A percentile compares a stretch with the other conserved stretches of the same genome.
phyloP scores from a whole-genome alignment of 2,888 invertebrate genomes.

The Drosophila incognita region DNA sequence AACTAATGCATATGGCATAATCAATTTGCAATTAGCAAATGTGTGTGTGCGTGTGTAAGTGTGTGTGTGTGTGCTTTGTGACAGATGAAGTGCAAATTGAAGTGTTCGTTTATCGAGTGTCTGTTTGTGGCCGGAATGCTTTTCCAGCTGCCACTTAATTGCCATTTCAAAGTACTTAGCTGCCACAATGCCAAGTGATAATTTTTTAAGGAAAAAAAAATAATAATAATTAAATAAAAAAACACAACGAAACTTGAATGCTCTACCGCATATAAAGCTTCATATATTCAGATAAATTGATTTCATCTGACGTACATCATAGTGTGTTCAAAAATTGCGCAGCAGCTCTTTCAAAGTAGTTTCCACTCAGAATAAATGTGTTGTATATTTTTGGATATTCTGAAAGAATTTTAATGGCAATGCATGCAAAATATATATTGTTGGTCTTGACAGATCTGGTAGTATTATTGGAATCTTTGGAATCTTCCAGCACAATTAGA shows the following conservation, averaged over 20 bases:
- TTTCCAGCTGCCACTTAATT: constrained; percentile 68
- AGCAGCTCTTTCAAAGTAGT: background rate
- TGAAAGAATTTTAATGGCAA: constrained; percentile 8
- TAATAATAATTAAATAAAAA: background rate
- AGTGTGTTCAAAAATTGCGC: background rate
- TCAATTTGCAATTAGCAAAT: constrained; percentile 72
- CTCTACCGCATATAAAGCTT: background rate
- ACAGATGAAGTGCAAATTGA: constrained; percentile 76
- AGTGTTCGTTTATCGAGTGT: constrained; percentile 40
- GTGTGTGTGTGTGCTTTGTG: constrained; percentile 6
- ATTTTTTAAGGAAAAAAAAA: constrained; percentile 23
- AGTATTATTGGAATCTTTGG: background rate
- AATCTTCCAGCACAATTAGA: background rate
- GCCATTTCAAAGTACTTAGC: constrained; percentile 61
- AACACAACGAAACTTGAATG: constrained; percentile 1
- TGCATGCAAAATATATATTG: background rate
- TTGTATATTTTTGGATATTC: background rate
- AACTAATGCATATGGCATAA: constrained; percentile 72
- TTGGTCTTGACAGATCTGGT: constrained; percentile 4
- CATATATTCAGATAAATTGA: background rate
- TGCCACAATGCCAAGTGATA: constrained; percentile 55
- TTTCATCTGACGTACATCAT: background rate
- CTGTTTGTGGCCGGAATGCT: constrained; percentile 42
- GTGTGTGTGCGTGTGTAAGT: background rate
- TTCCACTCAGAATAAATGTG: background rate